Evolutionary conservation across 2,888 invertebrate species (phyloP), one percentile per base, ranked within the genome.

Genomic region (Agonopterix arenella): DNA sequence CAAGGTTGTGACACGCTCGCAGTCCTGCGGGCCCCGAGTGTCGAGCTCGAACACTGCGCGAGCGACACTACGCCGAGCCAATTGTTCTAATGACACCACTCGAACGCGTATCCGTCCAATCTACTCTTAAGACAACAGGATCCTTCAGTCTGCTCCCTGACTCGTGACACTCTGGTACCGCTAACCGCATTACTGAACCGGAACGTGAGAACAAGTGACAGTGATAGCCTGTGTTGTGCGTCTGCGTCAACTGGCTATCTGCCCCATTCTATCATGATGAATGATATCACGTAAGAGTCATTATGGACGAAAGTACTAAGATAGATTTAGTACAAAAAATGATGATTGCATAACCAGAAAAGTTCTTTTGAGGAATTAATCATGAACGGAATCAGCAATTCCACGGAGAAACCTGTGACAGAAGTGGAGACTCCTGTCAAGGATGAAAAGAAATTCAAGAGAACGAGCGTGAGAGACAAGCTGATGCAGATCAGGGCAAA

Each of bases 401-500:
- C 70, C 50, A 66, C 65, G 54, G 84, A 84, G 40, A 88, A 86
- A 61, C 70, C 76, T 53, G 74, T 56, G 54, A 65, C 67, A 44
- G 76, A 66, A 52, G 73, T 66, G 48, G 81, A 75, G 55, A 69
- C 64, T 13, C 53, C 50, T 61, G 60, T 46, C n/a, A 84, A 80
- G 52, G 76, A 76, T 68, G 72, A 77, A 53, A 58, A 74, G 52
- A 72, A 73, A 59, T 53, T 63, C 28, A 80, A 81, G 52, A 76
- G 70, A 55, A 60, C 72, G 8, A 69, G 76, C 52, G 70, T 88
- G 5, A 70, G 66, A 52, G 78, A 84, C 45, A 92, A 91, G 59
- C 61, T 90, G 28, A 77, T 81, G 60, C 86, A 86, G 59, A 82
- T 93, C 53, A 82, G 84, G 58, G 82, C 90, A 18, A 92, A 92